A percentile compares a stretch with the other conserved stretches of the same genome.
Conservation (phyloP, 2,888 invertebrate genomes). For the Cordilura impudica region DNA sequence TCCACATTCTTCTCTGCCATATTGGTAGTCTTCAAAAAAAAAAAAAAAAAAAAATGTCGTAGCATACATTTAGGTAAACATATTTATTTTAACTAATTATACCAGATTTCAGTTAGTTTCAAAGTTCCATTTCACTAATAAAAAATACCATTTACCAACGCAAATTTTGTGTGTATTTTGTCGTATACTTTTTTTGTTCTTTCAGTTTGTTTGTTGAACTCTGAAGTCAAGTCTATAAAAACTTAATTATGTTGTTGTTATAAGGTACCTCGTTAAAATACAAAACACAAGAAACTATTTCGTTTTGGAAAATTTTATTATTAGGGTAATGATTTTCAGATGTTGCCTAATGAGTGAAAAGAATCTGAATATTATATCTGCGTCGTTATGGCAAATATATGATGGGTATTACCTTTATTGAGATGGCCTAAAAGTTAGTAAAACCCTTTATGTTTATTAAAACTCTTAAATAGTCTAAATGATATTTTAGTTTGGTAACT, state of each 20-base stretch:
- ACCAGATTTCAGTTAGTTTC: neutral
- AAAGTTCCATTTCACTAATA: too few species aligned
- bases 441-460: neutral
- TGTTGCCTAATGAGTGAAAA: neutral
- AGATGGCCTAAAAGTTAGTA: neutral
- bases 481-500: neutral
- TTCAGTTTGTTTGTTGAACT: too few species aligned
- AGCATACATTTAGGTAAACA: constrained; percentile 11
- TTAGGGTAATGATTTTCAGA: neutral
- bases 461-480: neutral
- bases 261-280: too few species aligned
- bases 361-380: too few species aligned
- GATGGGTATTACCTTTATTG: neutral
- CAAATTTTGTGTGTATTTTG: too few species aligned
- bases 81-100: constrained; percentile 1
- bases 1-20: too few species aligned
- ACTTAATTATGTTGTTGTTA: neutral
- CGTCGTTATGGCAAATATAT: neutral
- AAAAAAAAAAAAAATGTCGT: neutral
- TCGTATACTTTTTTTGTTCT: too few species aligned
- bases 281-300: neutral
- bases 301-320: neutral
- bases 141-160: too few species aligned
- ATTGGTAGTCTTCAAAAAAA: too few species aligned
- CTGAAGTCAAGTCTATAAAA: too few species aligned